Evolutionary conservation across 2,888 invertebrate species (phyloP).

Genomic region (Eupithecia vulgata): DNA sequence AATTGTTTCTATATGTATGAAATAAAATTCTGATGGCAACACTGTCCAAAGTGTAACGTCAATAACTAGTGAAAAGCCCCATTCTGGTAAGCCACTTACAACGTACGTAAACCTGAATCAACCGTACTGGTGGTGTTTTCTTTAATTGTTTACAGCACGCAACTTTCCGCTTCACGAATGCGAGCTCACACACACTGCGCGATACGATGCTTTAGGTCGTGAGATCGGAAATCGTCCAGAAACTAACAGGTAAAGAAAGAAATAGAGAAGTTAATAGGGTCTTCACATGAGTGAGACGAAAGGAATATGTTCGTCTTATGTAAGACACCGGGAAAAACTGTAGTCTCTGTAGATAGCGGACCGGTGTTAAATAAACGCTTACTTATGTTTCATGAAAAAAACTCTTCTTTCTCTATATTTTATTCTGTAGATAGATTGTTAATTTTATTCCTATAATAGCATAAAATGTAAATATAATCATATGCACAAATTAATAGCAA

Average conservation of each 20-base stretch:
- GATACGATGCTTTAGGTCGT: background rate
- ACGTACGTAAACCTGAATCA: slow-evolving; percentile 11
- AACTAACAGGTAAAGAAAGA: background rate
- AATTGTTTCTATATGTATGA: background rate
- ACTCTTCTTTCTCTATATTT: too few species aligned
- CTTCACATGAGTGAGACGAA: too few species aligned
- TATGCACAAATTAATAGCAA: background rate
- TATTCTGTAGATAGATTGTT: background rate
- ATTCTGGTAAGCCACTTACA: background rate
- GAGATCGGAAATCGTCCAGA: background rate
- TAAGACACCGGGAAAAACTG: too few species aligned
- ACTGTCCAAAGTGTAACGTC: background rate
- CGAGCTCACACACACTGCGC: background rate
- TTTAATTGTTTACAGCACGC: slow-evolving; percentile 36
- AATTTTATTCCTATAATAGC: background rate
- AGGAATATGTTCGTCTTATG: too few species aligned
- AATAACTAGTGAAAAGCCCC: background rate
- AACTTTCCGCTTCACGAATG: slow-evolving; percentile 21
- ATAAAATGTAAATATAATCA: background rate
- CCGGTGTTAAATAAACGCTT: too few species aligned
- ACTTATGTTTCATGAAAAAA: too few species aligned
- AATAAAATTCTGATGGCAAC: background rate
- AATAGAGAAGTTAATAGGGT: background rate
- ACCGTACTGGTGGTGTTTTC: slow-evolving; percentile 27
- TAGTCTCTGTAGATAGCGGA: too few species aligned